These are phyloP conservation scores for Nomada ruficornis DNA, from an alignment of 2,888 invertebrate species.

Conservation along the genomic window DNA sequence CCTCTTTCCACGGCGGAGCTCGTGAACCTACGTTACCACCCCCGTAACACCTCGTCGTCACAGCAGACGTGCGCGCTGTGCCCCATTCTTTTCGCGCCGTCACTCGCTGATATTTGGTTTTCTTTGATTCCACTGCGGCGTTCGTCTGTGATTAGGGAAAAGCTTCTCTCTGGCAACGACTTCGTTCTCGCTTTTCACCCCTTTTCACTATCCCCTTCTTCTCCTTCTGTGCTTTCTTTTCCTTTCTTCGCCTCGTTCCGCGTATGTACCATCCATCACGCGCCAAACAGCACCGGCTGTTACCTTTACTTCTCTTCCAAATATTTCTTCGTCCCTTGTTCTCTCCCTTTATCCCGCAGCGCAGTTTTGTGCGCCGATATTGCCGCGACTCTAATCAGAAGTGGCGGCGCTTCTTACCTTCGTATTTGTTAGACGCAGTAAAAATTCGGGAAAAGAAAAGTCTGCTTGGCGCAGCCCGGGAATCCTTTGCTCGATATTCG, in stretches of 20 bases:
- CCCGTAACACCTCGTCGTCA: slow-evolving; percentile 64
- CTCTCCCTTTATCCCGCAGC: background rate
- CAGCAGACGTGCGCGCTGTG: slow-evolving; percentile 50
- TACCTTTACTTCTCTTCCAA: slow-evolving; percentile 39
- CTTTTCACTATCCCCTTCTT: background rate
- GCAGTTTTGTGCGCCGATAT: slow-evolving; percentile 13
- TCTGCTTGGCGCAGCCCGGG: background rate
- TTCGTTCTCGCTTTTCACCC: slow-evolving; percentile 30
- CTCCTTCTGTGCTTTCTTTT: background rate
- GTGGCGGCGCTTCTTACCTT: background rate
- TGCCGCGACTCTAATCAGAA: background rate
- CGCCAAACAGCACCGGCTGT: slow-evolving; percentile 23
- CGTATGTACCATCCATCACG: slow-evolving; percentile 31
- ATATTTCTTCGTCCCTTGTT: slow-evolving; percentile 10
- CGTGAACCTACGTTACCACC: slow-evolving; percentile 56
- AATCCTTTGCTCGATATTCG: background rate
- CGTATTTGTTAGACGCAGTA: background rate
- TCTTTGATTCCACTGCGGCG: slow-evolving; percentile 68
- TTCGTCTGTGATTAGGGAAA: slow-evolving; percentile 72
- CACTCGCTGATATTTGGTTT: slow-evolving; percentile 73
- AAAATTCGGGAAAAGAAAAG: background rate
- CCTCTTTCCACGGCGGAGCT: slow-evolving; percentile 55
- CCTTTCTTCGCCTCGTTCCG: slow-evolving; percentile 27
- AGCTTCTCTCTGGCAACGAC: slow-evolving; percentile 53
- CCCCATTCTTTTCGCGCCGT: slow-evolving; percentile 66